Evolutionary conservation across 2,888 invertebrate genomes (phyloP).

Genomic region (Conops quadrifasciatus): DNA sequence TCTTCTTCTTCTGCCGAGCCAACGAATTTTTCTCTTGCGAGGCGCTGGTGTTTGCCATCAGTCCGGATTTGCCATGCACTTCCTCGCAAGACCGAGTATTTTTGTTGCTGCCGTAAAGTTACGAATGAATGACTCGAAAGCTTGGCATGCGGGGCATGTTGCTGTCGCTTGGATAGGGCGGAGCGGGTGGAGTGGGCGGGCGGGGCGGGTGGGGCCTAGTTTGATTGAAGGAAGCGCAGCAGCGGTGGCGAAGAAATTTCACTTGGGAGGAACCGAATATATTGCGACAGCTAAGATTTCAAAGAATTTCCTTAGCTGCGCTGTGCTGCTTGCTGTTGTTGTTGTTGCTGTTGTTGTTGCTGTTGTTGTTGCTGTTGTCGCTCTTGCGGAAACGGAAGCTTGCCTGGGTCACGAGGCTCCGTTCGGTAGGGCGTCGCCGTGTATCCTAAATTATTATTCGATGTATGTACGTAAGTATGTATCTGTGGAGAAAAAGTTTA

Average conservation of each 20-base stretch:
- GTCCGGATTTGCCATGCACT: slow-evolving; percentile 14
- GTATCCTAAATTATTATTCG: not conserved
- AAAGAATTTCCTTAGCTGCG: slow-evolving; percentile 42
- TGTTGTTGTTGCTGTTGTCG: not conserved
- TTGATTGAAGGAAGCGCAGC: slow-evolving; percentile 39
- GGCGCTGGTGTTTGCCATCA: slow-evolving; percentile 23
- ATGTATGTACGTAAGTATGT: no score
- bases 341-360: not conserved
- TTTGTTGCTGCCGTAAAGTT: slow-evolving; percentile 36
- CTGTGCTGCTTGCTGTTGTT: slow-evolving; percentile 1
- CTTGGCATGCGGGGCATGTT: slow-evolving; percentile 30
- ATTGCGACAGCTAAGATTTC: slow-evolving; percentile 50
- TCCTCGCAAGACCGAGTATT: slow-evolving; percentile 7
- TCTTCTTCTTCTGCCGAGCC: slow-evolving; percentile 7
- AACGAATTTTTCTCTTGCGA: not conserved
- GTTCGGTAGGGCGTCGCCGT: not conserved
- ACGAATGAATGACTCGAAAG: slow-evolving; percentile 41
- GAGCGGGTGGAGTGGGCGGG: not conserved
- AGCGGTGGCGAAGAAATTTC: slow-evolving; percentile 46
- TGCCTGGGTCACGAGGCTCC: not conserved
- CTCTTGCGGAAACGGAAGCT: slow-evolving; percentile 12
- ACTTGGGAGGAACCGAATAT: slow-evolving; percentile 51
- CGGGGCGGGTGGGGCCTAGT: slow-evolving; percentile 34
- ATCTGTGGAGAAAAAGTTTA: not conserved
- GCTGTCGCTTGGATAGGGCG: slow-evolving; percentile 9